Evolutionary conservation across 1,140 invertebrate genomes (phyloP).

Genomic region (Mactra quadrangularis): DNA sequence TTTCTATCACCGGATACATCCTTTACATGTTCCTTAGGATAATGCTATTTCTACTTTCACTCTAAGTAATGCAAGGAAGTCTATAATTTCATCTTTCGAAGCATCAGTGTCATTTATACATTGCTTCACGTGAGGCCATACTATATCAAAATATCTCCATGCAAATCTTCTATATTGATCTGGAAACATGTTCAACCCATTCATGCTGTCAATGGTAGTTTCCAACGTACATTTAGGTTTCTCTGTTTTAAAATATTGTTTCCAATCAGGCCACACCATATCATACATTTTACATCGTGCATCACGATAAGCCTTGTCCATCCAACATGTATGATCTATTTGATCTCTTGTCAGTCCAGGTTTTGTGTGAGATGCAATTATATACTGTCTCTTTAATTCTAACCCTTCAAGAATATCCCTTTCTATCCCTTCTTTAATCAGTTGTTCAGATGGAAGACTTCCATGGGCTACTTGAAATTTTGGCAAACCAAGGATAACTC

Average conservation of each 20-base stretch:
- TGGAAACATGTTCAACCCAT: neutral
- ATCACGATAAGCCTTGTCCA: constrained; percentile 10
- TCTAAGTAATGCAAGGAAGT: too few species aligned
- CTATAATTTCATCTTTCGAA: too few species aligned
- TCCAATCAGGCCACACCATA: constrained; percentile 28
- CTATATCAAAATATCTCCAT: constrained; percentile 4
- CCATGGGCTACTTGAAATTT: neutral
- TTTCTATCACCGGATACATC: too few species aligned
- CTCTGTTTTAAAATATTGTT: neutral
- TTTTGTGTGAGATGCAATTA: neutral
- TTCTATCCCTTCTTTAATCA: neutral
- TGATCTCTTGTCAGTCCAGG: neutral
- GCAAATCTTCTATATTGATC: constrained; percentile 24
- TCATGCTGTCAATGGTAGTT: neutral
- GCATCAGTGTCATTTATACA: too few species aligned
- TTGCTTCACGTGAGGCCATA: constrained; percentile 27
- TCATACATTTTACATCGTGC: constrained; percentile 16
- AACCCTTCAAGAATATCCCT: constrained; percentile 5
- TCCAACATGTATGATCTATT: constrained; percentile 6
- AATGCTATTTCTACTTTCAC: too few species aligned
- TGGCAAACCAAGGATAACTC: neutral
- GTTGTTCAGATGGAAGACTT: neutral
- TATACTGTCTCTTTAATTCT: constrained; percentile 16
- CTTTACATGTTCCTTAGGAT: too few species aligned
- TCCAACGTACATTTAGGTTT: neutral